These are phyloP conservation scores for Carterocephalus palaemon DNA, from an alignment of 2,888 invertebrate species.

Conservation along the genomic window DNA sequence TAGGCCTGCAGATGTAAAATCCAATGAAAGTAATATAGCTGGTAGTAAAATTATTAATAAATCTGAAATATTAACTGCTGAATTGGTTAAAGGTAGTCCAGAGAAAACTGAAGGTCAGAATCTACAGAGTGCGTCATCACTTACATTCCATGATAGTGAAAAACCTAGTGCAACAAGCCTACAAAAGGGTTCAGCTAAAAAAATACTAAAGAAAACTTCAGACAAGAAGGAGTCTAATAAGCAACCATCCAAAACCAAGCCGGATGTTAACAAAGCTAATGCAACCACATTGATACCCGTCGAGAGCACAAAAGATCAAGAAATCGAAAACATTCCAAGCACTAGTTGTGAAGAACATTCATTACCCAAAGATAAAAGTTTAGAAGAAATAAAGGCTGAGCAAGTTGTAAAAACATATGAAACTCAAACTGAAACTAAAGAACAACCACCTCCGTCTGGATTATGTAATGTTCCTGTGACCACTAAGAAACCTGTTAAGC, in stretches of 20 bases:
- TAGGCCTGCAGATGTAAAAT: too few species aligned
- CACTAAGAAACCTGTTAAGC: constrained; percentile 63
- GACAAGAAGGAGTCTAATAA: constrained; percentile 5
- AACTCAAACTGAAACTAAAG: constrained; percentile 30
- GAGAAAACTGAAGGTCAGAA: neutral
- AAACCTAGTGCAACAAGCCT: constrained; percentile 13
- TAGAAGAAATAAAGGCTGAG: constrained; percentile 12
- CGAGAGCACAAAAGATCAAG: constrained; percentile 7
- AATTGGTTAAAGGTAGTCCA: neutral
- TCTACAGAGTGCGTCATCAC: neutral
- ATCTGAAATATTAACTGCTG: neutral
- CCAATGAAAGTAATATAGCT: neutral
- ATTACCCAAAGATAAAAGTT: neutral
- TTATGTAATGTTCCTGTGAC: neutral
- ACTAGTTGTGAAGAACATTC: neutral
- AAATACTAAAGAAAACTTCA: constrained; percentile 13
- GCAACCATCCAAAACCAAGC: constrained; percentile 30
- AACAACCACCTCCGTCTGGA: constrained; percentile 36
- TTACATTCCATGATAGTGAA: constrained; percentile 7
- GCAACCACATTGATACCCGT: neutral
- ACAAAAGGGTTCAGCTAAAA: constrained; percentile 10
- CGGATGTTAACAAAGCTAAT: constrained; percentile 31
- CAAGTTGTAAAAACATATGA: constrained; percentile 6
- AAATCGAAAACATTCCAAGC: constrained; percentile 15
- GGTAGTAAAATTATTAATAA: neutral